A percentile compares a stretch with the other conserved stretches of the same genome.
Evolutionary conservation across 2,797 vertebrate species (phyloP).

Genomic region (Odontamblyopus rebecca): DNA sequence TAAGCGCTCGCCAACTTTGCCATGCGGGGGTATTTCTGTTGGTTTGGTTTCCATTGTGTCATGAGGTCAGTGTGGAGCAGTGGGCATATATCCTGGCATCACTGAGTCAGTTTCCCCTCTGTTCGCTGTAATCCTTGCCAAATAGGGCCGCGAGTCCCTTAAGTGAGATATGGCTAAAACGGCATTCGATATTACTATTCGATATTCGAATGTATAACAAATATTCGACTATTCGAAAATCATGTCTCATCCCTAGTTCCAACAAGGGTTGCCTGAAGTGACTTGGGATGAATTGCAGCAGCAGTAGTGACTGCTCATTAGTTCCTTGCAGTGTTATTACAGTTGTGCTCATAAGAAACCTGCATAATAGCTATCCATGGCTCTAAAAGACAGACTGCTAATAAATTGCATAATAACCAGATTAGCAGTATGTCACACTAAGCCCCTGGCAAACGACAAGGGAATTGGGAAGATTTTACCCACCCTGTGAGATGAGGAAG

Average conservation of each 20-base stretch:
- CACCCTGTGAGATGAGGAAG: constrained; percentile 75
- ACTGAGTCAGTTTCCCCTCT: no score
- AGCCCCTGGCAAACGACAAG: constrained; percentile 75
- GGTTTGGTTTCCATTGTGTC: no score
- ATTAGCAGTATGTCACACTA: constrained; percentile 82
- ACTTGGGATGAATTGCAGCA: constrained; percentile 67
- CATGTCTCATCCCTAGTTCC: constrained; percentile 34
- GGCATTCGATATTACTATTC: no score
- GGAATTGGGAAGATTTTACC: constrained; percentile 76
- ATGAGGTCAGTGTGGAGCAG: no score
- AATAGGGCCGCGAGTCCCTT: no score
- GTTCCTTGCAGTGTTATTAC: constrained; percentile 72
- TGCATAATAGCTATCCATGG: constrained; percentile 69
- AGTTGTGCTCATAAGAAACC: constrained; percentile 69
- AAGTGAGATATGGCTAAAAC: no score
- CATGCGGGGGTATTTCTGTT: no score
- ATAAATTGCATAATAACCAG: constrained; percentile 83
- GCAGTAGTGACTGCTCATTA: constrained; percentile 71
- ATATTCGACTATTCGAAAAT: no score
- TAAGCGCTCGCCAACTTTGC: no score
- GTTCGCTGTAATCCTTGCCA: no score
- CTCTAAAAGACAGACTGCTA: constrained; percentile 72
- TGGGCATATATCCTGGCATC: no score
- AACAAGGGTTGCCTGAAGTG: constrained; percentile 74
- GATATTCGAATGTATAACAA: no score